Evolutionary conservation across 2,888 invertebrate genomes (phyloP).

Genomic region (Microplitis deprimator): DNA sequence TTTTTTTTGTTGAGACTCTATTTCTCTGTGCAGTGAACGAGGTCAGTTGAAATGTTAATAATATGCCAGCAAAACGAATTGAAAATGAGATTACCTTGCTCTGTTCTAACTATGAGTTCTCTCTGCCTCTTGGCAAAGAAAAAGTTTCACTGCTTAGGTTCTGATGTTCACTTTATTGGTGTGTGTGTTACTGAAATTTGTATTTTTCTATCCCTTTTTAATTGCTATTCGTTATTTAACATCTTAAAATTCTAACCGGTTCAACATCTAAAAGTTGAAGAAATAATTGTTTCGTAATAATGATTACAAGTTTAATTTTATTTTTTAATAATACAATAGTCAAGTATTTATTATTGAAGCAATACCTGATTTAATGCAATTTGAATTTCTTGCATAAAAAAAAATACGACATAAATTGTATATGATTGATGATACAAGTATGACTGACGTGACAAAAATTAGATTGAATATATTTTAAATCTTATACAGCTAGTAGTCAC

Average conservation of each 20-base stretch:
- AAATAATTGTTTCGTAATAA: constrained; percentile 16
- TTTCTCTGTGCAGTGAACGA: constrained; percentile 14
- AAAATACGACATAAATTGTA: background rate
- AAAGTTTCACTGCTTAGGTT: background rate
- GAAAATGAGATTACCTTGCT: constrained; percentile 6
- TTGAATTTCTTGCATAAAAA: background rate
- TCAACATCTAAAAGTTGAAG: too few species aligned
- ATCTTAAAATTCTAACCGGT: background rate
- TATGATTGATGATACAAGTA: background rate
- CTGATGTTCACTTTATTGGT: background rate
- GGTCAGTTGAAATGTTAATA: constrained; percentile 27
- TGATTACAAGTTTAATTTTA: background rate
- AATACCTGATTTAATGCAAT: background rate
- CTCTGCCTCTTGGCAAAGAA: background rate
- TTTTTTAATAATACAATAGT: background rate
- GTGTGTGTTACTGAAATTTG: constrained; percentile 15
- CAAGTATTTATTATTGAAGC: background rate
- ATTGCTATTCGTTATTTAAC: background rate
- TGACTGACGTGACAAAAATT: background rate
- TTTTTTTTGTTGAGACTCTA: background rate
- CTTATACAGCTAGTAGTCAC: background rate
- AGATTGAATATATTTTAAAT: background rate
- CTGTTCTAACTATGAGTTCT: background rate
- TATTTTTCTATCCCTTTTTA: constrained; percentile 15
- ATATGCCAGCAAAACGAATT: constrained; percentile 20